These are phyloP conservation scores for Allolobophora icterica DNA, from an alignment of 2,888 invertebrate species.

Conservation along the genomic window DNA sequence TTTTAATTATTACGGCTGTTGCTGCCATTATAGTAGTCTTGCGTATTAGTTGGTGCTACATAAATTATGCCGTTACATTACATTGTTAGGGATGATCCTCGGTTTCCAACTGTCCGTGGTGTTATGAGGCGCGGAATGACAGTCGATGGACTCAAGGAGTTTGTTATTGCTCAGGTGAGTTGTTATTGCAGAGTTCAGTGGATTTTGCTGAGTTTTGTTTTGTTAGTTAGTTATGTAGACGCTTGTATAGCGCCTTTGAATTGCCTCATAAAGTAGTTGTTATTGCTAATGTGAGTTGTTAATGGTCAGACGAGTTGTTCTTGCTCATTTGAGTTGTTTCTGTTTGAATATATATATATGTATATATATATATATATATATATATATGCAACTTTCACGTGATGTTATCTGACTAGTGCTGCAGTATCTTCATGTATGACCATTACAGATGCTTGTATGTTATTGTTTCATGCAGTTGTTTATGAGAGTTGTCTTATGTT, in stretches of 20 bases:
- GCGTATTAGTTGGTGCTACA: too few relatives aligned
- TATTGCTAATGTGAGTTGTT: background rate
- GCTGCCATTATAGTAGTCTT: background rate
- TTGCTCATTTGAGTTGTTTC: background rate
- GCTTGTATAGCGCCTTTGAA: too few relatives aligned
- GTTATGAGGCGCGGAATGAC: conserved; percentile 95
- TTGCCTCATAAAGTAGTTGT: too few relatives aligned
- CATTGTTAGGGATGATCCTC: conserved; percentile 88
- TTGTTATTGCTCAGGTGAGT: conserved; percentile 84
- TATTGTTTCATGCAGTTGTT: background rate
- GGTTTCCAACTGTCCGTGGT: conserved; percentile 97
- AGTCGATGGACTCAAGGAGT: conserved; percentile 93
- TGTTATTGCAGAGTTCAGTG: background rate
- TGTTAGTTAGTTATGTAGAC: too few relatives aligned
- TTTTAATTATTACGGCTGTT: background rate
- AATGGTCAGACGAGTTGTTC: background rate
- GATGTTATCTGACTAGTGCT: background rate
- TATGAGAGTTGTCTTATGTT: background rate
- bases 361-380: too few relatives aligned
- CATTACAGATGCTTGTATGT: background rate
- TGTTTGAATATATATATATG: too few relatives aligned
- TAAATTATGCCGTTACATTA: background rate
- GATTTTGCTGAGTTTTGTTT: background rate
- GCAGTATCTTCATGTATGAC: background rate
- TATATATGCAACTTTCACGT: too few relatives aligned